Evolutionary conservation across 1,140 invertebrate species (phyloP), one percentile per base, ranked within the genome.

Genomic region (Hermetia illucens): DNA sequence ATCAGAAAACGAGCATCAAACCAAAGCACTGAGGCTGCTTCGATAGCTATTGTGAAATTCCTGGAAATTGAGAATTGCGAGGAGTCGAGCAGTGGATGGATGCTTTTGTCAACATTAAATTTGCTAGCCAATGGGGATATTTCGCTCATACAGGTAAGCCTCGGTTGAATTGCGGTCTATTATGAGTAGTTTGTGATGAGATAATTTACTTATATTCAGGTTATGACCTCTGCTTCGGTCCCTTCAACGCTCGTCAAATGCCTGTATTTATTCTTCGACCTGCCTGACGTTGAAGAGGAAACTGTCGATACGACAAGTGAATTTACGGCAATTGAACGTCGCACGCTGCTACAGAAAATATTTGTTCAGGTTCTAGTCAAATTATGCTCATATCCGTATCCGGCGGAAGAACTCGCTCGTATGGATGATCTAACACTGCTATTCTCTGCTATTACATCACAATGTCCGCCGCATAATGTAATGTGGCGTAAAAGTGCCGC

Each of bases 201-300:
- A n/a, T n/a, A n/a, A n/a, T n/a, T n/a, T n/a, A n/a, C n/a, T n/a
- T n/a, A n/a, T n/a, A n/a, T n/a, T 27, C 27, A 92, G 79, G 82
- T 93, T 24, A 94, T 98, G 87, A 94, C 92, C 38, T 82, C 85
- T 34, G 85, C 86, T 33, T 82, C 89, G 16, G 80, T 99, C 44
- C 94, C 95, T 24, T 97, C 91, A 40, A 98, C 95, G 21, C 68
- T 99, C 51, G 93, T 98, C 4, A 98, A 98, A 71, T 97, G 94
- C 68, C 68, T 98, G 21, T 99, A 99, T 62, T 65, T 99, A 41
- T 98, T 99, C 64, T 98, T 98, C 65, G 95, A 98, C 68, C 68
- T 99, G 32, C 92, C 94, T 27, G 78, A 82, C 64, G 79, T 88
- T 37, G 80, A 86, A 51, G 72, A 79, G 22, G 78, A 82, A 52